A percentile compares a stretch with the other conserved stretches of the same genome.
phyloP scores from a whole-genome alignment of 2,888 invertebrate genomes.

The Aleiodes testaceus region DNA sequence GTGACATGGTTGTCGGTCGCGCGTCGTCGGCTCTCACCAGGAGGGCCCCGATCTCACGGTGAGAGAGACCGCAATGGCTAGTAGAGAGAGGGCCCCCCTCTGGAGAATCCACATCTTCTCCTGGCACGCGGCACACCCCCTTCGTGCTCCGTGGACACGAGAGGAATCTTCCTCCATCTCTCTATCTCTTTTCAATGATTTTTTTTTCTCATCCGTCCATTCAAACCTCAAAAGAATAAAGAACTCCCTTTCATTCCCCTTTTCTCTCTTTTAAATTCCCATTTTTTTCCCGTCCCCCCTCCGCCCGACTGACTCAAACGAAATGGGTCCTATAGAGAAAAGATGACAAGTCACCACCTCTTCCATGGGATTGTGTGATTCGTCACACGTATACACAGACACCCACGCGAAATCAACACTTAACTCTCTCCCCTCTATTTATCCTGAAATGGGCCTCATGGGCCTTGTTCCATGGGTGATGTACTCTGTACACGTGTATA shows the following conservation, averaged over 20 bases:
- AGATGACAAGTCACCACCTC: constrained; percentile 40
- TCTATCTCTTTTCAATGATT: background rate
- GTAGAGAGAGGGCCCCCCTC: constrained; percentile 62
- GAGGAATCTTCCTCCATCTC: constrained; percentile 18
- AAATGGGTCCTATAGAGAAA: constrained; percentile 26
- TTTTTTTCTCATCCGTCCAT: constrained; percentile 30
- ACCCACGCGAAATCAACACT: background rate
- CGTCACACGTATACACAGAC: constrained; percentile 7
- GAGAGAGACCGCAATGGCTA: constrained; percentile 58
- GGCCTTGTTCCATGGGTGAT: constrained; percentile 11
- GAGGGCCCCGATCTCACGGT: constrained; percentile 69
- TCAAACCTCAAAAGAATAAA: constrained; percentile 24
- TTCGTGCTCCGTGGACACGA: constrained; percentile 50
- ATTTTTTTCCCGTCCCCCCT: background rate
- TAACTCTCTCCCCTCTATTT: background rate
- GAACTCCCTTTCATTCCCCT: constrained; percentile 12
- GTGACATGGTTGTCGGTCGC: constrained; percentile 72
- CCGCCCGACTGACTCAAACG: background rate
- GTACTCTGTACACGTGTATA: constrained; percentile 3
- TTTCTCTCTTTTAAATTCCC: constrained; percentile 6
- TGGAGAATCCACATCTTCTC: constrained; percentile 62
- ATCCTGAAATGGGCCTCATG: constrained; percentile 20
- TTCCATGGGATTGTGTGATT: constrained; percentile 1
- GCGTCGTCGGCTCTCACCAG: constrained; percentile 71
- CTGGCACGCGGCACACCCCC: constrained; percentile 71